A percentile compares a stretch with the other conserved stretches of the same genome.
phyloP scores from a whole-genome alignment of 2,797 vertebrate species.

The Myripristis jacobus region DNA sequence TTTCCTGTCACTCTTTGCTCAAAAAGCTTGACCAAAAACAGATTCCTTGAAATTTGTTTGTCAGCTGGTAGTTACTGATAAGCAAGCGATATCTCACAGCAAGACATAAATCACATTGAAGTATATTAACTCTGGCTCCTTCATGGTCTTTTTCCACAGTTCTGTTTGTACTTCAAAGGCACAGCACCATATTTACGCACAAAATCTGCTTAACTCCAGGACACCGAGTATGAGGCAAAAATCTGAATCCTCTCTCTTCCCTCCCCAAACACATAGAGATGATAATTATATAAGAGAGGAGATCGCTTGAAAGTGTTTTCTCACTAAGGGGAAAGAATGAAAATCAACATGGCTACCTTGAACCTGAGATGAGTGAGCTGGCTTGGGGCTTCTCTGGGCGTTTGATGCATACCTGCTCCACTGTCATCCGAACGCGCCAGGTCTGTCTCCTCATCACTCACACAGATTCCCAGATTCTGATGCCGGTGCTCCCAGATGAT shows the following conservation, averaged over 20 bases:
- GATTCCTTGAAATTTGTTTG: conserved; percentile 80
- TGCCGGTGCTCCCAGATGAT: conserved; percentile 49
- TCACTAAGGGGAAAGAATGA: conserved; percentile 1
- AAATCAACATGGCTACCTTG: not conserved
- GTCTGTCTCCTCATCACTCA: conserved; percentile 68
- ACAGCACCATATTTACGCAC: conserved; percentile 76
- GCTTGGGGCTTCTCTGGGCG: conserved; percentile 17
- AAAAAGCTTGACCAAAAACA: conserved; percentile 61
- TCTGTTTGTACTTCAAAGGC: conserved; percentile 86
- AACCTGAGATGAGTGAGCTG: conserved; percentile 10
- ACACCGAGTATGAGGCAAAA: conserved; percentile 18
- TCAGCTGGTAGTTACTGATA: conserved; percentile 86
- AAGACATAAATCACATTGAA: conserved; percentile 88
- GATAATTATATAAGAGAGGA: conserved; percentile 20
- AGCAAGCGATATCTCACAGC: conserved; percentile 85
- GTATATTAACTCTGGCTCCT: conserved; percentile 81
- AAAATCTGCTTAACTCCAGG: conserved; percentile 84
- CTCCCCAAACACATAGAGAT: conserved; percentile 14
- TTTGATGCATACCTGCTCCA: conserved; percentile 44
- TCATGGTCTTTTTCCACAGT: conserved; percentile 72
- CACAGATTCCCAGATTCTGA: conserved; percentile 22
- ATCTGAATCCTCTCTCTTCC: conserved; percentile 17
- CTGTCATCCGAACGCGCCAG: conserved; percentile 47
- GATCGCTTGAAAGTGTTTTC: conserved; percentile 34
- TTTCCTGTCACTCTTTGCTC: conserved; percentile 64